These are phyloP conservation scores for Tadarida brasiliensis DNA, from an alignment of 2,797 vertebrate species.

Conservation along the genomic window DNA sequence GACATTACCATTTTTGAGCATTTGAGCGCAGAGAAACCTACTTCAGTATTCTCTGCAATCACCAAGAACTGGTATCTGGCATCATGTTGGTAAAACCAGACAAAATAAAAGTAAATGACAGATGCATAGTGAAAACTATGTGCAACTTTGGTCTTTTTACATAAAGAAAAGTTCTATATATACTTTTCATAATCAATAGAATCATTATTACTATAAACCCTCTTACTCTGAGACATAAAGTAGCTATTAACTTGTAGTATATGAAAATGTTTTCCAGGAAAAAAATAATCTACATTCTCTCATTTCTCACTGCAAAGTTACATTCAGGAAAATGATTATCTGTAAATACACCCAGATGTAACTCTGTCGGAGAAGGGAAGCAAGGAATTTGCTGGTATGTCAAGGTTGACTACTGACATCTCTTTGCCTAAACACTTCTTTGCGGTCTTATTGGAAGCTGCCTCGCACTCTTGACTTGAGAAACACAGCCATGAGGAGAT, in stretches of 20 bases:
- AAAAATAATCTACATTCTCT: neutral
- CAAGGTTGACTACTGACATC: neutral
- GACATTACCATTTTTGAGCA: neutral
- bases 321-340: neutral
- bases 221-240: constrained; percentile 1
- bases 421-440: neutral
- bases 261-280: constrained; percentile 29
- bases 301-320: neutral
- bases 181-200: neutral
- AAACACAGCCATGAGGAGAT: neutral
- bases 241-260: neutral
- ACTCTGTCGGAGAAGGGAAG: neutral
- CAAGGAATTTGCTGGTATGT: neutral
- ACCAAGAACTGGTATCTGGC: neutral
- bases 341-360: neutral
- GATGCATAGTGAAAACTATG: neutral
- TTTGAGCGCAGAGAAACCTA: neutral
- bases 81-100: neutral
- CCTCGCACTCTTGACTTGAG: neutral
- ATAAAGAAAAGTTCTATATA: neutral
- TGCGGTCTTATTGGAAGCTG: accelerated
- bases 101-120: neutral
- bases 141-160: constrained; percentile 23
- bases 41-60: neutral
- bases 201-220: neutral